Conservation (phyloP, 2,113 vertebrate genomes). For the Tragelaphus strepsiceros region DNA sequence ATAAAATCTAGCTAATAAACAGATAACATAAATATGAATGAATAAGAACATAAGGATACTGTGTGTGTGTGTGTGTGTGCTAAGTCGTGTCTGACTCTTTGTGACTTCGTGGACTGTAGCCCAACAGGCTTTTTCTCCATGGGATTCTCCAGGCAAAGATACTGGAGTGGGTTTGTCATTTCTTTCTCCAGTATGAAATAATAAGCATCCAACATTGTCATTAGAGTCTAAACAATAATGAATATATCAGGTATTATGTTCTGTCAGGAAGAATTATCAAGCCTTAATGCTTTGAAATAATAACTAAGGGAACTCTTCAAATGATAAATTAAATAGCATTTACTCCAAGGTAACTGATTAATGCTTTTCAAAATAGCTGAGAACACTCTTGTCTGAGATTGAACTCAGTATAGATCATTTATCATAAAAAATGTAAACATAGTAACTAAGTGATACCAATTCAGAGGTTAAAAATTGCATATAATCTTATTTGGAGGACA, state of each 20-base stretch:
- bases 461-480: neutral
- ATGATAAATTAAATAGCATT: neutral
- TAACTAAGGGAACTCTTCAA: constrained; percentile 12
- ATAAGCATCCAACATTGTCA: neutral
- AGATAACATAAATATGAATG: neutral
- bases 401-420: neutral
- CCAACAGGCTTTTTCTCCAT: neutral
- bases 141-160: neutral
- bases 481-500: neutral
- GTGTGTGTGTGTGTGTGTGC: neutral
- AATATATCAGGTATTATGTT: neutral
- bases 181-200: neutral
- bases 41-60: neutral
- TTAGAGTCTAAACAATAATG: neutral
- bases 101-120: neutral
- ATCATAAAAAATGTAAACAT: neutral
- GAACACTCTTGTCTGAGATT: neutral
- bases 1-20: neutral
- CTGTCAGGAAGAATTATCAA: neutral
- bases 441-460: neutral
- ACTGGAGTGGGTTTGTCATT: neutral
- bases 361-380: neutral
- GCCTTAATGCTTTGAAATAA: neutral
- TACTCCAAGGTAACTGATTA: neutral
- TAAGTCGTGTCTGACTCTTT: neutral